Evolutionary conservation across 2,888 invertebrate genomes (phyloP), one percentile per base, ranked within the genome.

Genomic region (Polyommatus iphigenia): DNA sequence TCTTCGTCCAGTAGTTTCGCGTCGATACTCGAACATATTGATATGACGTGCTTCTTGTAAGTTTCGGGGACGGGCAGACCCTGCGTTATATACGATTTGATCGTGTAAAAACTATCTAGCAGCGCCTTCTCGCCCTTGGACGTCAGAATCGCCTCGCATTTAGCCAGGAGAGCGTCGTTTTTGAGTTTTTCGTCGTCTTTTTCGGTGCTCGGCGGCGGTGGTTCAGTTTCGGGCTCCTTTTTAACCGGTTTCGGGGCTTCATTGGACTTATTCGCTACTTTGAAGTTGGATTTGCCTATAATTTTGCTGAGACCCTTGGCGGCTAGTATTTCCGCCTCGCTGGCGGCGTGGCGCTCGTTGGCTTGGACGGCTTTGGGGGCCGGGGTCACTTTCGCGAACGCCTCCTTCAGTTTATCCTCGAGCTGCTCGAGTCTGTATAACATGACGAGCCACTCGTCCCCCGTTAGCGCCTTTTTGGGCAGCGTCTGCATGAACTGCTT

Each of bases 301-400:
- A 94, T 91, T 79, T 93, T 94, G 78, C 93, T 92, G 0, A 94
- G 82, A 0, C 93, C 93, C 81, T 90, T 94, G 0, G 92, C 94
- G 0, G 91, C 94, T 76, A 94, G 59, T 0, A 94, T 91, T 83
- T 94, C 94, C 0, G 93, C 94, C 83, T 94, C 94, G 79, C 91
- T 92, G 0, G 82, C 81, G 5, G 81, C 82, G 15, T 86, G 85
- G 0, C 67, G 67, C 18, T 67, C 67, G 29, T 67, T 67, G 29
- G 81, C 83, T 0, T 85, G 82, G 24, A 81, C 77, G 3, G 78
- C 78, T 81, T 87, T 89, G 0, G 83, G 80, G 0, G 86, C 84
- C 0, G 88, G 84, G 0, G 83, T 81, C 0, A 87, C 82, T 82
- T 91, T 91, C 0, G 83, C 79, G n/a, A 92, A 87, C 0, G 88